Conservation (phyloP, 2,888 invertebrate species). For the Aphidius colemani region DNA sequence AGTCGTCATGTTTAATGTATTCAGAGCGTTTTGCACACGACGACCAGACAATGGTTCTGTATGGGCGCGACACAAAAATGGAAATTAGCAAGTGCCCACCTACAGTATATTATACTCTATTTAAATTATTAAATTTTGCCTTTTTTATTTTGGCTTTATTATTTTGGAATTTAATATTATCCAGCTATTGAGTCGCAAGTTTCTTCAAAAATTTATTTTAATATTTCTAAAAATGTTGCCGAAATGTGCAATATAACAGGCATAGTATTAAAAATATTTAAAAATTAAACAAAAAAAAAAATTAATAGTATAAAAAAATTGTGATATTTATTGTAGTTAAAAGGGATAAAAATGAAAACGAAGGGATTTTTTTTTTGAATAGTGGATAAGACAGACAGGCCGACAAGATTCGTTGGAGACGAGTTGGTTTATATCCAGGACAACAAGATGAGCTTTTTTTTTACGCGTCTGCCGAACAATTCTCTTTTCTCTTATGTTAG, state of each 20-base stretch:
- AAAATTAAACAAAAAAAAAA: no score
- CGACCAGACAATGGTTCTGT: conserved; percentile 42
- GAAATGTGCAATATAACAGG: no score
- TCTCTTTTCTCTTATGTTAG: conserved; percentile 15
- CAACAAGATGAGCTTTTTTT: conserved; percentile 49
- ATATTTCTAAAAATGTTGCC: no score
- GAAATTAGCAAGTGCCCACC: conserved; percentile 41
- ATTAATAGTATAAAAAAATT: no score
- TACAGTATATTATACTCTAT: conserved; percentile 29
- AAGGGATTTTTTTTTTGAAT: conserved; percentile 27
- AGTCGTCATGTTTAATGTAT: conserved; percentile 48
- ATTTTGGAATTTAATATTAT: no score
- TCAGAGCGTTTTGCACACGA: conserved; percentile 42
- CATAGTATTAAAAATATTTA: no score
- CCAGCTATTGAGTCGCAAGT: no score
- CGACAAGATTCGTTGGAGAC: conserved; percentile 29
- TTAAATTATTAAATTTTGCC: no score
- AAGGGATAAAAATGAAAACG: no score
- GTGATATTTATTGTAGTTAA: no score
- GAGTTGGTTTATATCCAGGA: conserved; percentile 38
- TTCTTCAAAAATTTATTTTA: no score
- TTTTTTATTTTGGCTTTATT: no score
- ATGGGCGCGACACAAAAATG: conserved; percentile 49
- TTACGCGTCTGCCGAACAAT: conserved; percentile 52
- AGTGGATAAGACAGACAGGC: conserved; percentile 24